Evolutionary conservation across 1,140 invertebrate genomes (phyloP).

Genomic region (Drosophila elegans): DNA sequence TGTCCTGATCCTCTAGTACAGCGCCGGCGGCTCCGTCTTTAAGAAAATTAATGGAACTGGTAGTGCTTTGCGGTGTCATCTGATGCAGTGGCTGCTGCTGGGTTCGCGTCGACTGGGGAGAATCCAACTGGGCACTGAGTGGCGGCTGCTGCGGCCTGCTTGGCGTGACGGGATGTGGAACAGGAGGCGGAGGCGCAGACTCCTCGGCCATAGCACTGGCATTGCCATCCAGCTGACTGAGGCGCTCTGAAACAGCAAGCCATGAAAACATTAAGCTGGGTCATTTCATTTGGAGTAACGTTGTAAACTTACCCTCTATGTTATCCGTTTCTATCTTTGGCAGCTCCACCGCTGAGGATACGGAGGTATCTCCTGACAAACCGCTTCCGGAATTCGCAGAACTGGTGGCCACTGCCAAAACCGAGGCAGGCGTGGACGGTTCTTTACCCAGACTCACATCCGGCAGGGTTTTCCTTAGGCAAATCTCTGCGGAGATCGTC

Average conservation of each 20-base stretch:
- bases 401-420: constrained; percentile 11
- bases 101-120: constrained; percentile 16
- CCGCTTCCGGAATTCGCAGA: constrained; percentile 10
- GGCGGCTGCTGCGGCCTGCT: constrained; percentile 42
- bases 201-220: constrained; percentile 34
- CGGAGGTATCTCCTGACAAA: constrained; percentile 1
- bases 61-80: constrained; percentile 66
- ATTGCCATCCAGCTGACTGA: constrained; percentile 78
- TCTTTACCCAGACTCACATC: constrained; percentile 70
- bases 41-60: constrained; percentile 65
- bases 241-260: constrained; percentile 60
- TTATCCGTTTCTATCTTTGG: constrained; percentile 64
- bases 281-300: neutral
- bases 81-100: constrained; percentile 27
- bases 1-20: constrained; percentile 79
- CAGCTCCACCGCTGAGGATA: constrained; percentile 30
- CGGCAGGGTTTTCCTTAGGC: constrained; percentile 74
- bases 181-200: constrained; percentile 1
- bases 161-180: constrained; percentile 28
- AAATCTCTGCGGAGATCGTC: constrained; percentile 76
- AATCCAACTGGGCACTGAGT: constrained; percentile 17
- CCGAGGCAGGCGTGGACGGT: constrained; percentile 23
- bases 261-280: constrained; percentile 8
- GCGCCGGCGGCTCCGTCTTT: constrained; percentile 57
- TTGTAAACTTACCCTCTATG: constrained; percentile 64